These are phyloP conservation scores for Falco punctatus DNA, from an alignment of 2,113 vertebrate species.

Conservation along the genomic window DNA sequence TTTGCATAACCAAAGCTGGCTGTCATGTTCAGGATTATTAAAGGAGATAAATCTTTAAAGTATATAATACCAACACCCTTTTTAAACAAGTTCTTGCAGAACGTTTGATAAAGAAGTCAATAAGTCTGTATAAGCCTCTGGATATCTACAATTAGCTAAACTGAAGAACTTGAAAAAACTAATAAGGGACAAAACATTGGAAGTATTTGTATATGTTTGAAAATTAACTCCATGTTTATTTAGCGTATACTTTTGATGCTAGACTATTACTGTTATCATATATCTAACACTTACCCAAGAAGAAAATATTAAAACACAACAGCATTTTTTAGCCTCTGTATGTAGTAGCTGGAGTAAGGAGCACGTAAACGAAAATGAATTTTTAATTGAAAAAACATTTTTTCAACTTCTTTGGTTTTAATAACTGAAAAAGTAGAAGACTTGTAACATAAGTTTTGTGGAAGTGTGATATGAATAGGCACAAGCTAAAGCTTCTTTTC, in stretches of 20 bases:
- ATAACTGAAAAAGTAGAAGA: neutral
- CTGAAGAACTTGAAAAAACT: neutral
- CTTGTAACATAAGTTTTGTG: neutral
- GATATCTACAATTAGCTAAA: conserved; percentile 14
- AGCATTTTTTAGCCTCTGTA: neutral
- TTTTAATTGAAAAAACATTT: neutral
- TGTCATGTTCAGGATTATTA: neutral
- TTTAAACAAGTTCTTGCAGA: conserved; percentile 49
- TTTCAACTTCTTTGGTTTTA: neutral
- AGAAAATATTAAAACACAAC: neutral
- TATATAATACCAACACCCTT: neutral
- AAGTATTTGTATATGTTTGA: conserved; percentile 22
- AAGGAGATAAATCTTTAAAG: conserved; percentile 2
- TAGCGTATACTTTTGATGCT: conserved; percentile 7
- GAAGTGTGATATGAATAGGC: neutral
- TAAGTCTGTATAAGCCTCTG: neutral
- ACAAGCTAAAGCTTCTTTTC: neutral
- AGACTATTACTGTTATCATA: conserved; percentile 22
- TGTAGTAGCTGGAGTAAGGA: neutral
- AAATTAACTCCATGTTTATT: neutral
- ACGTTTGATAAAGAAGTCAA: conserved; percentile 28
- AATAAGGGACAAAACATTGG: neutral
- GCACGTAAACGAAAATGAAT: neutral
- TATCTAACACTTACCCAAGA: neutral
- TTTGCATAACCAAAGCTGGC: neutral